Evolutionary conservation across 2,888 invertebrate genomes (phyloP).

Genomic region (Glyphotaelius pellucidus): DNA sequence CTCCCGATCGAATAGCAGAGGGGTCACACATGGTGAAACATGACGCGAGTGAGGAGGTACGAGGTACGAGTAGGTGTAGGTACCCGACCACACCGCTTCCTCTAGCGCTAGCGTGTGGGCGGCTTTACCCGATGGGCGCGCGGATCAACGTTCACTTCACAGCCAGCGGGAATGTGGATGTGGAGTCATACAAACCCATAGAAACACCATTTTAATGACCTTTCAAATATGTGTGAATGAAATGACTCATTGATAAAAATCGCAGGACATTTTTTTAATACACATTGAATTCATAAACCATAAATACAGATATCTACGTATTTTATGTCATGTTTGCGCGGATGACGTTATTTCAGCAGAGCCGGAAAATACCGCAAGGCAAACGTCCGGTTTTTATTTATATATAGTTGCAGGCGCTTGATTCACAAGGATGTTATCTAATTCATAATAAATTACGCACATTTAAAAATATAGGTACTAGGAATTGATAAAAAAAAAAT

Average conservation of each 20-base stretch:
- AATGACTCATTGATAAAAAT: neutral
- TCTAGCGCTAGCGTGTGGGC: constrained; percentile 21
- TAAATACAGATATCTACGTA: neutral
- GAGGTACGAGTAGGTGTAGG: neutral
- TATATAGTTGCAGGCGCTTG: neutral
- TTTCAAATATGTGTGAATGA: neutral
- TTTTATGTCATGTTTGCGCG: neutral
- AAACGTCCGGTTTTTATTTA: neutral
- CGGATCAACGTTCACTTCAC: neutral
- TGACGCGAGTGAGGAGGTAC: constrained; percentile 3
- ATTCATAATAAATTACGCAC: too few species aligned
- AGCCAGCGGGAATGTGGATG: constrained; percentile 18
- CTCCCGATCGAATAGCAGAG: neutral
- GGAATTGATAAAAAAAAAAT: neutral
- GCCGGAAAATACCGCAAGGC: neutral
- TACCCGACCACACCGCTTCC: constrained; percentile 27
- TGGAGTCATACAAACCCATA: neutral
- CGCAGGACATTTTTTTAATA: neutral
- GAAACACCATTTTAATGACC: neutral
- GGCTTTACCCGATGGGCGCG: constrained; percentile 28
- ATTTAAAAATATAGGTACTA: too few species aligned
- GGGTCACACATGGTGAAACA: constrained; percentile 36
- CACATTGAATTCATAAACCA: neutral
- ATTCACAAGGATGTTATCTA: neutral
- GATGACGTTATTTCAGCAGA: neutral